Evolutionary conservation across 2,888 invertebrate genomes (phyloP), one percentile per base, ranked within the genome.

Genomic region (Orthosia gothica): DNA sequence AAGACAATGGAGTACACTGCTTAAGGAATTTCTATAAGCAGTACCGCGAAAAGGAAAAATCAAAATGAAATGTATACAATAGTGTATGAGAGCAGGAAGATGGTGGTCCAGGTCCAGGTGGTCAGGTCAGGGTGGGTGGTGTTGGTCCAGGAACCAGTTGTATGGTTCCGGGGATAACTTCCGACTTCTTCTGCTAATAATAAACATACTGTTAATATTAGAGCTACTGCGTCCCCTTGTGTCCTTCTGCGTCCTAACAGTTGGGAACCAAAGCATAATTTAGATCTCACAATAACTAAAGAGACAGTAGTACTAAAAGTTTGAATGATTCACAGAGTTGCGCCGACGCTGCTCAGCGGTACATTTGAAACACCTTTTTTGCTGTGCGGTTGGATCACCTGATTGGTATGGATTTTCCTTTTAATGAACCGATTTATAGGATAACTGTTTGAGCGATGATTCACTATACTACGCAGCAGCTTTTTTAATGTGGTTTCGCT

Each of bases 251-350:
- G 0, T 16, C 26, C 57, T 11, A 18, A 18, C 2, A 16, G 9
- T 58, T 18, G 57, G 5, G 57, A 58, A 32, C 4, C 57, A 16
- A 11, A 18, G 57, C 11, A 15, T 5, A 16, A 26, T 57, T 26
- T 4, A 12, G 61, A 40, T 49, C 55, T 47, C 20, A 80, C 62
- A 66, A 57, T 80, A 64, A 66, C 26, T 13, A 55, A 57, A 80
- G 68, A 71, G 62, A 74, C 65, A 77, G 66, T 61, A 65, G 57
- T 81, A 40, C 49, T 59, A 54, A 70, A 50, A n/a, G 16, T 62
- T 70, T 23, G 32, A 63, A 79, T 81, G 83, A 83, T 70, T 83
- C 74, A 81, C 65, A 23, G n/a, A 16, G 23, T 12, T 73, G 77
- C 65, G 80, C 69, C 16, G 49, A n/a, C 40, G 74, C 64, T 32